These are phyloP conservation scores for Holothuria leucospilota DNA, from an alignment of 53 echinoderm and acorn worm genomes.

Conservation along the genomic window DNA sequence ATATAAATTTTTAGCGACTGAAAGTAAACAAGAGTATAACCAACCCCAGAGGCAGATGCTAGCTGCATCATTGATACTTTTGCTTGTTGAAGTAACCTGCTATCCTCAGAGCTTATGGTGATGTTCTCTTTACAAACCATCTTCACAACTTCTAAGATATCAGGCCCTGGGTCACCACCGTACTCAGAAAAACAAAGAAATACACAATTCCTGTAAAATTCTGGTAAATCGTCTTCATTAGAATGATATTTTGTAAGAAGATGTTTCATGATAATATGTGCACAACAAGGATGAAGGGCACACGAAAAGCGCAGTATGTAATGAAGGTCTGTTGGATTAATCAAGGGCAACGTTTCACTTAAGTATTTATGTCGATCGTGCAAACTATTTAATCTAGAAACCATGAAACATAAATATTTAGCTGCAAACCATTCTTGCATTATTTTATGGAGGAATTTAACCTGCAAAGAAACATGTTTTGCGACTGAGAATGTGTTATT, in stretches of 20 bases:
- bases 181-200: slow-evolving; percentile 35
- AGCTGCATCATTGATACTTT: not conserved
- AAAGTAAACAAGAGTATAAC: too few species aligned
- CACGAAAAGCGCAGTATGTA: slow-evolving; percentile 6
- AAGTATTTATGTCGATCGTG: not conserved
- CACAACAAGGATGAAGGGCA: not conserved
- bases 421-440: slow-evolving; percentile 29
- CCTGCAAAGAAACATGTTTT: not conserved
- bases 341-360: not conserved
- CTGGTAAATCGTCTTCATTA: not conserved
- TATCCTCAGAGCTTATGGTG: not conserved
- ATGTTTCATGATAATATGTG: not conserved
- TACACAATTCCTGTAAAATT: not conserved
- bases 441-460: slow-evolving; percentile 12
- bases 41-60: not conserved
- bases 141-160: not conserved
- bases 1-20: too few species aligned
- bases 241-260: not conserved
- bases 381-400: not conserved
- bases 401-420: not conserved
- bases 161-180: too few species aligned
- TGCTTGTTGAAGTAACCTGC: slow-evolving; percentile 2
- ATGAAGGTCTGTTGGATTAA: slow-evolving; percentile 19
- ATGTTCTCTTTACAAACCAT: not conserved
- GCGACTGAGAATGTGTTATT: not conserved